Base-by-base conservation (phyloP, 2,888 invertebrate genomes). In the Drosophila borborema region DNA sequence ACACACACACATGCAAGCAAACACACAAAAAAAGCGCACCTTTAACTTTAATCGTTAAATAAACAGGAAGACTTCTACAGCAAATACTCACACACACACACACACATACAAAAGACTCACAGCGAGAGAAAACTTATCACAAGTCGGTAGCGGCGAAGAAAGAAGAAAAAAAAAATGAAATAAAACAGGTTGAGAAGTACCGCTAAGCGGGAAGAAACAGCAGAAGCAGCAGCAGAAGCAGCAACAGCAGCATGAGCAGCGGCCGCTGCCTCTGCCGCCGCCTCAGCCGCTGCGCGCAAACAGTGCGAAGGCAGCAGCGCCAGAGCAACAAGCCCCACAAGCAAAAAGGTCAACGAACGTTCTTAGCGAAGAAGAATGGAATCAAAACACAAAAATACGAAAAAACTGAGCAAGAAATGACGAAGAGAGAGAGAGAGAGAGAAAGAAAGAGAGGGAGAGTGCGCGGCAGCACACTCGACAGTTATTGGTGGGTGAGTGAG, bases 311-410 rank as follows among this genome's bases (percentile, higher is more conserved):
- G 48, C 70, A 72, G 51, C 71, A 64, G 45, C 60, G 49, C 28
- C 49, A 31, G 31, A 75, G 72, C 69, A 75, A 76, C 78, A 69
- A 79, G 78, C 76, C 79, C 69, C 75, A 73, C 66, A 74, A 78
- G 74, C 65, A 82, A 85, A 74, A 85, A 91, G 91, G 91, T 91
- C 91, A 91, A 90, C 91, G 91, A 91, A 91, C 91, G 91, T 91
- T 91, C 91, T 92, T 91, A 89, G 86, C 83, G 82, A 90, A 91
- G 92, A 91, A 91, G 86, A 89, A 85, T 87, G 90, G 91, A 91
- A 91, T 91, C 91, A 91, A 91, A 91, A 91, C 91, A 91, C 91
- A 90, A 90, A 89, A 86, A 90, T 78, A 77, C 80, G 79, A 89
- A 91, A 91, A 91, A 90, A 90, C 72, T 77, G 71, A 83, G 81